Evolutionary conservation across 92 coral and sea anemone genomes (phyloP).

Genomic region (Umimayanthus chanpuru): DNA sequence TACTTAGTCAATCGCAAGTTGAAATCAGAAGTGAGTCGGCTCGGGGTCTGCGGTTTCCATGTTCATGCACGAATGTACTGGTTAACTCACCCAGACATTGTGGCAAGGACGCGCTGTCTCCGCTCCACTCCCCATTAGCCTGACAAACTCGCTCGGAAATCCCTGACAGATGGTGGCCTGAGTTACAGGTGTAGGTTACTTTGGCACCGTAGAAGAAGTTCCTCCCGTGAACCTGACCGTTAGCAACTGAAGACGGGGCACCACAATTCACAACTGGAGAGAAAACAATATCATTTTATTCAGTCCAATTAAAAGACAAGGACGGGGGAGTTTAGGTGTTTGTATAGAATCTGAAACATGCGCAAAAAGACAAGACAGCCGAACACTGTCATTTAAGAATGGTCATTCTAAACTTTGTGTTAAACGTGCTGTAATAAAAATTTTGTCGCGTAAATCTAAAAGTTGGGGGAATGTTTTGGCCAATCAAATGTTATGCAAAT

Average conservation of each 20-base stretch:
- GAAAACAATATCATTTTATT: neutral
- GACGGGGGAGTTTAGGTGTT: too few relatives aligned
- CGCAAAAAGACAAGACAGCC: too few relatives aligned
- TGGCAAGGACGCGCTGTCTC: slow-evolving; percentile 58
- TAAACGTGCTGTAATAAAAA: too few relatives aligned
- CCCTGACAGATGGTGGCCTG: slow-evolving; percentile 85
- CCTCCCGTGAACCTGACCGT: slow-evolving; percentile 71
- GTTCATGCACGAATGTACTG: neutral
- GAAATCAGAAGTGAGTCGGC: too few relatives aligned
- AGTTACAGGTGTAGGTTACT: slow-evolving; percentile 79
- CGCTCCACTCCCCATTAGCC: slow-evolving; percentile 89
- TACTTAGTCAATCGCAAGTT: too few relatives aligned
- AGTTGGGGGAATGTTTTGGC: too few relatives aligned
- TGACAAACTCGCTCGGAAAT: slow-evolving; percentile 79
- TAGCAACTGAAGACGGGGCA: slow-evolving; percentile 68
- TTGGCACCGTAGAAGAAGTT: slow-evolving; percentile 72
- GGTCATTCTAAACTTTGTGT: too few relatives aligned
- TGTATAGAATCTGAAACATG: too few relatives aligned
- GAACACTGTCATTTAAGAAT: too few relatives aligned
- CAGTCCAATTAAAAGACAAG: too few relatives aligned
- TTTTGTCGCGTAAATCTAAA: too few relatives aligned
- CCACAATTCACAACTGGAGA: slow-evolving; percentile 81
- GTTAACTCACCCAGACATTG: slow-evolving; percentile 74
- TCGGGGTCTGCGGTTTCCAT: neutral
- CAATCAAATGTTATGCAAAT: neutral